phyloP scores from a whole-genome alignment of 1,140 invertebrate species.

The Brachionus calyciflorus region DNA sequence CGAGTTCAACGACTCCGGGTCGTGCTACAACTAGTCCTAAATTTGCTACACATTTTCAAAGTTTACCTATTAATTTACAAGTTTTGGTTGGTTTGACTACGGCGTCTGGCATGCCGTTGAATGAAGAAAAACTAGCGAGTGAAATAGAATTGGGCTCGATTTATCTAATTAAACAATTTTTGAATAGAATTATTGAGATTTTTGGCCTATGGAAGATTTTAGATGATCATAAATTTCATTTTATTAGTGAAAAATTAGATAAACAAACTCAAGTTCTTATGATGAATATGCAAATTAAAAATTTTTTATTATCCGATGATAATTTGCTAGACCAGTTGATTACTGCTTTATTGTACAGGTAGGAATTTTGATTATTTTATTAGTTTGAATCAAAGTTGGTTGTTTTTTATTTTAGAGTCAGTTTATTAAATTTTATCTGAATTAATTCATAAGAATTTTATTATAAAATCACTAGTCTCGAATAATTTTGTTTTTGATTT shows the following conservation, averaged over 20 bases:
- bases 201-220: conserved; percentile 88
- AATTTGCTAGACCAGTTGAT: conserved; percentile 33
- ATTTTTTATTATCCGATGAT: conserved; percentile 75
- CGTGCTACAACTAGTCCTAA: background rate
- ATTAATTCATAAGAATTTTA: background rate
- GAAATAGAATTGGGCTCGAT: conserved; percentile 67
- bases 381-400: too few relatives aligned
- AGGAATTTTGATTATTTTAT: too few relatives aligned
- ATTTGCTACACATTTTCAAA: conserved; percentile 33
- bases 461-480: too few relatives aligned
- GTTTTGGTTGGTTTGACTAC: conserved; percentile 48
- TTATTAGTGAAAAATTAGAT: conserved; percentile 62
- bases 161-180: conserved; percentile 72
- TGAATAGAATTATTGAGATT: conserved; percentile 79
- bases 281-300: conserved; percentile 69
- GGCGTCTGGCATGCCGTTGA: conserved; percentile 47
- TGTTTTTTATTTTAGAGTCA: too few relatives aligned
- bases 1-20: background rate
- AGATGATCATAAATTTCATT: conserved; percentile 84
- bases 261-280: conserved; percentile 53
- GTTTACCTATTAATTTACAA: conserved; percentile 49
- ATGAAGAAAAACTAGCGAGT: conserved; percentile 47
- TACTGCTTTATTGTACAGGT: conserved; percentile 31
- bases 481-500: too few relatives aligned
- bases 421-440: too few relatives aligned